Evolutionary conservation across 2,113 vertebrate genomes (phyloP).

Genomic region (Butorides virescens): DNA sequence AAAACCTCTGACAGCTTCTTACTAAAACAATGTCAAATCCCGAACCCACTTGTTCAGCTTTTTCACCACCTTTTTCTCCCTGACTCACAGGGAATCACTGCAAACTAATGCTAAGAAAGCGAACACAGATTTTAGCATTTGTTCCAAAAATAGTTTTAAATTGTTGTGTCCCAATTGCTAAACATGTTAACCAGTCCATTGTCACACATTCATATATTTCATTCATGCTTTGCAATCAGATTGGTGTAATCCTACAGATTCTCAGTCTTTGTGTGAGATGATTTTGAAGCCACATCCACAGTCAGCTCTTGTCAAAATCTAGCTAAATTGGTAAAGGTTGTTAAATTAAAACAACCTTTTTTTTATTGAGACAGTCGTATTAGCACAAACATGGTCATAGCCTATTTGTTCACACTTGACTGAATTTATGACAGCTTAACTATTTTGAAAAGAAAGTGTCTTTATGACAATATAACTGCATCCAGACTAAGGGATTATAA

Average conservation of each 20-base stretch:
- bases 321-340: background rate
- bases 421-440: background rate
- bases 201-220: background rate
- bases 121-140: background rate
- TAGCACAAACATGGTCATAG: background rate
- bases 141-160: background rate
- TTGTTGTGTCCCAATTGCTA: background rate
- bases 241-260: background rate
- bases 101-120: background rate
- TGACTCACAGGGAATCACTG: background rate
- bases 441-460: background rate
- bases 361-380: background rate
- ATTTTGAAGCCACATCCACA: background rate
- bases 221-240: background rate
- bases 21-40: background rate
- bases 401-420: background rate
- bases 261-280: background rate
- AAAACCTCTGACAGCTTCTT: background rate
- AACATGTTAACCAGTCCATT: background rate
- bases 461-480: background rate
- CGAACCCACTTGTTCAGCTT: background rate
- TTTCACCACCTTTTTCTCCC: background rate
- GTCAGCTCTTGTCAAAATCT: background rate
- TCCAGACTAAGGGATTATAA: background rate
- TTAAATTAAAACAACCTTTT: background rate